Evolutionary conservation across 2,888 invertebrate species (phyloP).

Genomic region (Drosophila falleni): DNA sequence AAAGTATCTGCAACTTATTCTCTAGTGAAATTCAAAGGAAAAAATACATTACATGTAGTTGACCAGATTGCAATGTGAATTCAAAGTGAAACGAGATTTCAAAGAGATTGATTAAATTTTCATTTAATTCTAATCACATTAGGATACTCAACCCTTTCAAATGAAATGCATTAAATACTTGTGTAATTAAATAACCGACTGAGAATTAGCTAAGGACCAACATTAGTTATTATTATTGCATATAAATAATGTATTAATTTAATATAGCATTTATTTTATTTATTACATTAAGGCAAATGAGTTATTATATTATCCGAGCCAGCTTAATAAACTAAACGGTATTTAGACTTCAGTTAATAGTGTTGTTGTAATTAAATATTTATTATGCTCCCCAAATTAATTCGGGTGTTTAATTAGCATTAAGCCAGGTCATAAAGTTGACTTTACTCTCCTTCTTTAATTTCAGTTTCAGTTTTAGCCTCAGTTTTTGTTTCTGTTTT

Average conservation of each 20-base stretch:
- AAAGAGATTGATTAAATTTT: not conserved
- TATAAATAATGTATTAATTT: not conserved
- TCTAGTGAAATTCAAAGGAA: not conserved
- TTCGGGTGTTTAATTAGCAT: conserved; percentile 10
- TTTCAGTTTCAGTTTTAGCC: not conserved
- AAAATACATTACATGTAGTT: too few relatives aligned
- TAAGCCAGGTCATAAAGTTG: conserved; percentile 1
- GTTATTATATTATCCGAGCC: not conserved
- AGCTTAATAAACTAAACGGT: not conserved
- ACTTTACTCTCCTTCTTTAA: not conserved
- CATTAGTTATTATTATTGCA: too few relatives aligned
- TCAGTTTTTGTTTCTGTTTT: too few relatives aligned
- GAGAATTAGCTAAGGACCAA: too few relatives aligned
- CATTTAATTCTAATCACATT: not conserved
- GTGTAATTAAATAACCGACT: not conserved
- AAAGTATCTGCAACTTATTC: too few relatives aligned
- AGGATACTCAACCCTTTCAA: not conserved
- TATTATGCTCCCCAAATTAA: not conserved
- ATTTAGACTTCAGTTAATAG: not conserved
- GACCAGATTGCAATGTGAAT: too few relatives aligned
- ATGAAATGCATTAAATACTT: not conserved
- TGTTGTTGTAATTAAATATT: conserved; percentile 6
- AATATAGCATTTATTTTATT: not conserved
- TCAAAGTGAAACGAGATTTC: too few relatives aligned
- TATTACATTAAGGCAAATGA: not conserved